Base-by-base conservation (phyloP, 2,113 vertebrate species). In the Notarius lentiginosus region DNA sequence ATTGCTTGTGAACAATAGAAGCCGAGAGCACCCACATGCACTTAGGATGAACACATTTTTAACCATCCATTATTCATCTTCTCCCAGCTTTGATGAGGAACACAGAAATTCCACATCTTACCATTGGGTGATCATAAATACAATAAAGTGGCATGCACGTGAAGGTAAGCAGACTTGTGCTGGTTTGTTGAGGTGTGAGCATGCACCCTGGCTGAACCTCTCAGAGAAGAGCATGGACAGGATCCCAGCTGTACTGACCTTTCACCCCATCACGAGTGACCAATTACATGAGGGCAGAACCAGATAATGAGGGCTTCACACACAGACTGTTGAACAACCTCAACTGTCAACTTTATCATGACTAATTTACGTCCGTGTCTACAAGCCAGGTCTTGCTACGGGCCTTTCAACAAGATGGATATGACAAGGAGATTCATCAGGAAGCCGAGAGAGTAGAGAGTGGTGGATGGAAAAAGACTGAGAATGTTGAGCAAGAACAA, bases 341-440 rank as follows among this genome's bases (percentile, higher is more conserved):
- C 30, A 10, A 61, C 70, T 89, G 86, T 90, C 86, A 30, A 20
- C 51, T 66, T 89, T 86, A 90, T 90, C 89, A 80, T 90, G 89
- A 90, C 83, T 86, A 76, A 90, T 87, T 86, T 53, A 53, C 63
- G 1, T n/a, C 73, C 34, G 9, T 7, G 53, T 87, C 68, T 24
- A 30, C 34, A 68, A 55, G 63, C 12, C 83, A 80, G 66, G 2
- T 75, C 87, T 30, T 66, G 79, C 72, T 73, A 83, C 27, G 34
- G 79, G 70, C 79, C 85, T 87, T 87, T 89, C 63, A 89, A 65
- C 83, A 86, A 49, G 9, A 27, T 15, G 9, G 66, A 65, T 17
- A 79, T 22, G 30, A 70, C 76, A 58, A 12, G 24, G 20, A 75
- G 10, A 85, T 87, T 83, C 27, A 27, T 85, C 70, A 76, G 68